Evolutionary conservation across 2,113 vertebrate genomes (phyloP), one percentile per base, ranked within the genome.

Genomic region (Ceyx melanurus): DNA sequence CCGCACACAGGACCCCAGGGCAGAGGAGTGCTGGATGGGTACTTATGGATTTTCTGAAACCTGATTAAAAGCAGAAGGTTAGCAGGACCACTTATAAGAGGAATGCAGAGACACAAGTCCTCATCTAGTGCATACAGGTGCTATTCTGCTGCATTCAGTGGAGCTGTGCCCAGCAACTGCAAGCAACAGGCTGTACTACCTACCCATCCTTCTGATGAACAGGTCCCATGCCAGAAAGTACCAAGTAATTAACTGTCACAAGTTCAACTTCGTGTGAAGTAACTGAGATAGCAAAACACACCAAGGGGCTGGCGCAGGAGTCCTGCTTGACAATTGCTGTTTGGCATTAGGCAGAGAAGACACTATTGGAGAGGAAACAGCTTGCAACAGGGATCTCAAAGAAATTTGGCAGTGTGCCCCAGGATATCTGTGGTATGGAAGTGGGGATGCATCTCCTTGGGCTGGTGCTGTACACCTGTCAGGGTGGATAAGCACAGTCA

Each of bases 31-130:
- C 88, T 96, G 0, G 82, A 92, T 50, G 66, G 74, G 64, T 98
- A 97, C 46, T 53, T 85, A 71, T 51, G 85, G 33, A 96, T 83
- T 54, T 94, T 79, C 92, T 97, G 96, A 82, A 98, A 98, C 43
- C 97, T 97, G 62, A 57, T 35, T 43, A 25, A 82, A 70, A 94
- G 50, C 35, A 43, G 53, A 43, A 16, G 19, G 13, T 84, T 57
- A 82, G 31, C 11, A 10, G 18, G 21, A 74, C 23, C 1, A 2
- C 64, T 73, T 74, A 3, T 18, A 35, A 40, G 23, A 70, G 33
- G 7, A 31, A 61, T 48, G 46, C 45, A 66, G 61, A 58, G 57
- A 54, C n/a, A 45, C 14, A 56, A 50, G 29, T 31, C 54, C 28
- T 89, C 68, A 42, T 15, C 46, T 76, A 15, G 17, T 5, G 28